Conservation (phyloP, 2,797 vertebrate genomes). For the Enteromius trimaculatus region DNA sequence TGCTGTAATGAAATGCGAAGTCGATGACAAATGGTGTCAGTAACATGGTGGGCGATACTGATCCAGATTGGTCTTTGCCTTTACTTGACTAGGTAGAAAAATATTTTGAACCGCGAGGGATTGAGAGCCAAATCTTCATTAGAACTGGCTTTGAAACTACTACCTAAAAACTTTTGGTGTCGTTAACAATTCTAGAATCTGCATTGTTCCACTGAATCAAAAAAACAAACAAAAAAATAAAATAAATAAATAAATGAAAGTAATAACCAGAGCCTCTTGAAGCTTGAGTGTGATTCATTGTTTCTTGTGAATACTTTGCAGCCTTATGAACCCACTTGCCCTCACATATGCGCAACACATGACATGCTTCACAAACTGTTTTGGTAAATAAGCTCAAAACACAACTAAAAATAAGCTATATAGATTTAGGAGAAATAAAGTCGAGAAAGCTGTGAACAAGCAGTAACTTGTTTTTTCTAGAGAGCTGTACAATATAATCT, state of each 20-base stretch:
- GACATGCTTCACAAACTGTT: background rate
- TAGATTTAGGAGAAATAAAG: background rate
- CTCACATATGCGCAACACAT: background rate
- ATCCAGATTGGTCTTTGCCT: conserved; percentile 75
- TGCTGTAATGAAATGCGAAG: conserved; percentile 21
- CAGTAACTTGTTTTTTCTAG: background rate
- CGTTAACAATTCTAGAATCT: background rate
- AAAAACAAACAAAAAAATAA: background rate
- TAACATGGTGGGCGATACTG: conserved; percentile 62
- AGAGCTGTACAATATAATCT: background rate
- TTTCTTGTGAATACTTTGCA: background rate
- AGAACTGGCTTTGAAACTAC: too few relatives aligned
- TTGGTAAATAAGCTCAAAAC: background rate
- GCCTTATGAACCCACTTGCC: background rate
- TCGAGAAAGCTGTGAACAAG: background rate
- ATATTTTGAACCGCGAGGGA: conserved; percentile 76
- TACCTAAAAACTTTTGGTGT: background rate
- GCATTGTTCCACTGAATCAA: background rate
- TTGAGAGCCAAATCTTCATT: background rate
- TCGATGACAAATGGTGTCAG: conserved; percentile 1
- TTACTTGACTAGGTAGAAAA: conserved; percentile 70
- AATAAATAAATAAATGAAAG: background rate
- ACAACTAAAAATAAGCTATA: background rate
- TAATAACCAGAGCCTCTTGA: background rate
- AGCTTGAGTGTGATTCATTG: background rate